Base-by-base conservation (phyloP, 1,140 invertebrate genomes). In the Spodoptera frugiperda region DNA sequence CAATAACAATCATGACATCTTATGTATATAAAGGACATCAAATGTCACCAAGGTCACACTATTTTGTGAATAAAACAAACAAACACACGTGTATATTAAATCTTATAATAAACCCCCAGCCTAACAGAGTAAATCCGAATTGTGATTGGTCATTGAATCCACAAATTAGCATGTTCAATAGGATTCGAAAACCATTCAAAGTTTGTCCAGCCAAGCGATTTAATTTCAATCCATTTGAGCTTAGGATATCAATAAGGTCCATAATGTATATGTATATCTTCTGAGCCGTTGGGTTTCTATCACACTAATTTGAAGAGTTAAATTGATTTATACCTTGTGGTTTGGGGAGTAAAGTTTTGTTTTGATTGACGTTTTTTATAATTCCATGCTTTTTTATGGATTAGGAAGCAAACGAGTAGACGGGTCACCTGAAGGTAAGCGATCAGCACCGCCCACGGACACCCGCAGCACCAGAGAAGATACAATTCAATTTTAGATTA, bases 221-320 rank as follows among this genome's bases (percentile, higher is more conserved):
- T 57, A 57, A 57, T 57, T 57, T 57, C 21, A 57, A 57, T 57
- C 54, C 54, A 57, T 30, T 57, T 57, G 12, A 14, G 21, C 11
- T 57, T 14, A 30, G 54, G 54, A 30, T 25, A 57, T 57, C 54
- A 30, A 57, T 57, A 57, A 21, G 54, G 54, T 9, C 33, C 33
- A 57, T 6, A n/a, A 55, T 30, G 21, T 21, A 21, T 54, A 54
- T 30, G 54, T 57, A 57, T 14, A 57, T 6, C 54, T 57, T 57
- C 54, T 57, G 11, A 57, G 14, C 25, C 54, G 17, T n/a, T 30
- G 54, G 12, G 54, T 30, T 57, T 57, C 21, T 57, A 3, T 25
- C 25, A 6, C 15, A 53, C 15, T 19, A 17, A 15, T 30, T 6
- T 57, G 0, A 5, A 3, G n/a, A 55, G 12, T 21, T 30, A 57